These are phyloP conservation scores for Musca domestica DNA, from an alignment of 1,140 invertebrate genomes.

Conservation along the genomic window DNA sequence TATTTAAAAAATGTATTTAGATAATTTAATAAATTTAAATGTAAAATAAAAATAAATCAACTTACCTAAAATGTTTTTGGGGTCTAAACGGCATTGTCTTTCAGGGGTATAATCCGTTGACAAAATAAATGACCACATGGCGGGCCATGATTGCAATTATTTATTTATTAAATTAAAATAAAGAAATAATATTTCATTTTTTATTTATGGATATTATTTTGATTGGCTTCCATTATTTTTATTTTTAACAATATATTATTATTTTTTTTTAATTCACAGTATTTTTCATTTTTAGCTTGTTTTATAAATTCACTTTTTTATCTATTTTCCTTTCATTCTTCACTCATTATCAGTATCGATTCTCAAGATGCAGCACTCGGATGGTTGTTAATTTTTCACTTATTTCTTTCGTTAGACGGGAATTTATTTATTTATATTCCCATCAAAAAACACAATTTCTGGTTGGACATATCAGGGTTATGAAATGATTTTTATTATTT, in stretches of 20 bases:
- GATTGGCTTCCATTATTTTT: background rate
- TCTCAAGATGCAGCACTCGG: slow-evolving; percentile 18
- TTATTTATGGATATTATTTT: background rate
- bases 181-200: too few species aligned
- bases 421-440: slow-evolving; percentile 13
- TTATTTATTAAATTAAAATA: background rate
- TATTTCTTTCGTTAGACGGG: background rate
- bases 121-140: background rate
- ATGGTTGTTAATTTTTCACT: slow-evolving; percentile 1
- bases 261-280: background rate
- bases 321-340: background rate
- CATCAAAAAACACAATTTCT: background rate
- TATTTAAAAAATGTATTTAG: too few species aligned
- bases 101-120: slow-evolving; percentile 18
- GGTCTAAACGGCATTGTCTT: slow-evolving; percentile 19
- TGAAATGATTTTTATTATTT: slow-evolving; percentile 14
- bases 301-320: background rate
- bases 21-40: slow-evolving; percentile 6
- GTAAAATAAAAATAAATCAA: background rate
- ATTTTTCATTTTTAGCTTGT: background rate
- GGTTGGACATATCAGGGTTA: background rate
- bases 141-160: slow-evolving; percentile 4
- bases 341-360: background rate
- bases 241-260: background rate
- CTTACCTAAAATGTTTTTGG: slow-evolving; percentile 24